Conservation (phyloP, 2,888 invertebrate species). For the Pogonocherus hispidulus region DNA sequence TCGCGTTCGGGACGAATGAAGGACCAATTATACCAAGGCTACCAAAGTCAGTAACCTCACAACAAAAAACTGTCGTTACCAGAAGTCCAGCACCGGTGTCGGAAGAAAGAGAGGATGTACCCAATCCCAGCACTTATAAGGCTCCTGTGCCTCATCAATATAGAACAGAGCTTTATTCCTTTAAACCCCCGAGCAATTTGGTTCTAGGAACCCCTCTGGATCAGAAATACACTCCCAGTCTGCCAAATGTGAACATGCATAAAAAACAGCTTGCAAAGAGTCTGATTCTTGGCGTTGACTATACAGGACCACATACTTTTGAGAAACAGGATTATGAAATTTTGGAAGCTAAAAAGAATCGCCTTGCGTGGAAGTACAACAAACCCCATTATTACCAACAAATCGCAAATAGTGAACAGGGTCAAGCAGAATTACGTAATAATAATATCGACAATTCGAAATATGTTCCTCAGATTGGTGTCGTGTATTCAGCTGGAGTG, state of each 20-base stretch:
- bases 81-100: constrained; percentile 61
- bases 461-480: constrained; percentile 65
- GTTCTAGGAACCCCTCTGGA: constrained; percentile 65
- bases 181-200: constrained; percentile 59
- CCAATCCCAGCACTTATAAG: constrained; percentile 63
- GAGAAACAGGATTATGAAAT: constrained; percentile 63
- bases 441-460: constrained; percentile 35
- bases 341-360: constrained; percentile 51
- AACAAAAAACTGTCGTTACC: constrained; percentile 47
- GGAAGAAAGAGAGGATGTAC: constrained; percentile 63
- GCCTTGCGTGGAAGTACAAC: constrained; percentile 52
- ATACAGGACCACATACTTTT: constrained; percentile 66
- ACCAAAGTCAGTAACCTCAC: constrained; percentile 41
- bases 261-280: constrained; percentile 58
- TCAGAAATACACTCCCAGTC: constrained; percentile 60
- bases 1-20: constrained; percentile 66
- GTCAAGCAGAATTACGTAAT: neutral
- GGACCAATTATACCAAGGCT: constrained; percentile 64
- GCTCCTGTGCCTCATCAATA: constrained; percentile 63
- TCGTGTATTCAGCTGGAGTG: constrained; percentile 66
- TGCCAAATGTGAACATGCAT: constrained; percentile 59
- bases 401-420: constrained; percentile 18
- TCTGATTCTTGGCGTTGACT: constrained; percentile 58
- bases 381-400: constrained; percentile 49
- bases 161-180: constrained; percentile 57